These are phyloP conservation scores for Gnathonemus longibarbis DNA, from an alignment of 2,113 vertebrate species.

Conservation along the genomic window DNA sequence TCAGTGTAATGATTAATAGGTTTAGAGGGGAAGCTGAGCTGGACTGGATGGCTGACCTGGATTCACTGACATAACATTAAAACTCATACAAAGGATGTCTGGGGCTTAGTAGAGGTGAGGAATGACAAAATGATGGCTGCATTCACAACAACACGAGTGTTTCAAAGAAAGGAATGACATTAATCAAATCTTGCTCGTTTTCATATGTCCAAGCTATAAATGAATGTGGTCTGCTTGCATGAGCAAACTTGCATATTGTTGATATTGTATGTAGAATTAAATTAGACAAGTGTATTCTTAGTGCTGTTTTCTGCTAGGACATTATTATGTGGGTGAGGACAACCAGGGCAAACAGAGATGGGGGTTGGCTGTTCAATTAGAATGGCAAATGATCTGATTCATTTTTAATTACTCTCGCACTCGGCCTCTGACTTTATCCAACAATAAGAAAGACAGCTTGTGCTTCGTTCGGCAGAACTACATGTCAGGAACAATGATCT, in stretches of 20 bases:
- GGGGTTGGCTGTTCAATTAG: not conserved
- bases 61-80: not conserved
- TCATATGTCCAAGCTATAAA: not conserved
- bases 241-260: not conserved
- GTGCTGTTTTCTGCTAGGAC: not conserved
- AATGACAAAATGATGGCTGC: not conserved
- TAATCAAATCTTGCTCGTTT: not conserved
- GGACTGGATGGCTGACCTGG: not conserved
- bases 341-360: not conserved
- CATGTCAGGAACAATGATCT: not conserved
- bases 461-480: not conserved
- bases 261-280: not conserved
- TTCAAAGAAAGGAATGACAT: not conserved
- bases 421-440: not conserved
- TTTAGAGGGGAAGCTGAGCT: not conserved
- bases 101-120: not conserved
- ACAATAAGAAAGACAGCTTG: not conserved
- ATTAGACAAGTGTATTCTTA: not conserved
- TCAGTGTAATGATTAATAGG: not conserved
- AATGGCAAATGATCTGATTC: not conserved
- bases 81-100: not conserved
- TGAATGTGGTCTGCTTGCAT: not conserved
- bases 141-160: not conserved
- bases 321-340: not conserved
- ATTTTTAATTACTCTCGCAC: not conserved